Percentiles rank a stretch among this genome's conserved stretches.
phyloP scores from a whole-genome alignment of 2,888 invertebrate species.

The Aphidius colemani region DNA sequence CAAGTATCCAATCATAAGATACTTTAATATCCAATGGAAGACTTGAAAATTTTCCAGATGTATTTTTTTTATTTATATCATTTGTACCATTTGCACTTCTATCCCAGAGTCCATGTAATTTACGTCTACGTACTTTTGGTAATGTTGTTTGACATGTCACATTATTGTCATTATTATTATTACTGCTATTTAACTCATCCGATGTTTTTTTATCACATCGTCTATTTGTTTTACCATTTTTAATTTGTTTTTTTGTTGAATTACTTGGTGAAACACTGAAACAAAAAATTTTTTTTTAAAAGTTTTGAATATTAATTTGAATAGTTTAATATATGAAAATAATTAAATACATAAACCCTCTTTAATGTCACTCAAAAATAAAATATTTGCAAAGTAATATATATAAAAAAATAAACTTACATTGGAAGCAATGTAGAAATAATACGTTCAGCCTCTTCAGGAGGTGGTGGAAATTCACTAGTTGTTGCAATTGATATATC shows the following conservation, averaged over 20 bases:
- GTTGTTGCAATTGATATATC: constrained; percentile 62
- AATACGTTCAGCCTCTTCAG: constrained; percentile 77
- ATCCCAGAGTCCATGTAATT: constrained; percentile 71
- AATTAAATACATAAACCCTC: constrained; percentile 7
- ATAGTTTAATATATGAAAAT: not conserved
- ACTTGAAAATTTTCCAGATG: constrained; percentile 66
- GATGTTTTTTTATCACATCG: constrained; percentile 21
- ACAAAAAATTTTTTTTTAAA: no score
- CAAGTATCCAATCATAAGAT: constrained; percentile 65
- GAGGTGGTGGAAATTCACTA: constrained; percentile 72
- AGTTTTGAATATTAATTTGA: constrained; percentile 33
- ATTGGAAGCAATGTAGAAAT: constrained; percentile 77
- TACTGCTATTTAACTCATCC: constrained; percentile 45
- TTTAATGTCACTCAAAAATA: constrained; percentile 11
- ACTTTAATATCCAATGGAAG: constrained; percentile 67
- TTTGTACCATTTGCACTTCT: not conserved
- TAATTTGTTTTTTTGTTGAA: constrained; percentile 66
- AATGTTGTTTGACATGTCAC: constrained; percentile 80
- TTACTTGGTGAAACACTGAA: constrained; percentile 74
- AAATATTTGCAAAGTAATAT: constrained; percentile 13
- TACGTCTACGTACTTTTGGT: constrained; percentile 78
- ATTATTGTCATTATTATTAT: constrained; percentile 40
- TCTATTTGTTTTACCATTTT: constrained; percentile 31
- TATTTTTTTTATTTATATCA: constrained; percentile 25
- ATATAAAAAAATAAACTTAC: constrained; percentile 60